Base-by-base conservation (phyloP, 1,140 invertebrate species). In the Drosophila punjabiensis region DNA sequence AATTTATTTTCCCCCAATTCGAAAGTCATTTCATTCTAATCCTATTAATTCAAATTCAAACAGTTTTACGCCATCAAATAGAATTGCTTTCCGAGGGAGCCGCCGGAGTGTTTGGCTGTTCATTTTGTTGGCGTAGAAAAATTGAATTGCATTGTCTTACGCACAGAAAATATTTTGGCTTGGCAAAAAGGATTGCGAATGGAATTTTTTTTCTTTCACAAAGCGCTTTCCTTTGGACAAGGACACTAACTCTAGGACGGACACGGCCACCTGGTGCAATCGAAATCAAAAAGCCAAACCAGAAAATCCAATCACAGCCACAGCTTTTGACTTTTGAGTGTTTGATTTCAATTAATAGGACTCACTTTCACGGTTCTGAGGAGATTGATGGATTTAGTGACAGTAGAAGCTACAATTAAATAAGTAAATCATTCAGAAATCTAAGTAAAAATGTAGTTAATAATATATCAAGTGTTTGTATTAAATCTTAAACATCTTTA, bases 11-110 rank as follows among this genome's bases (percentile, higher is more conserved):
- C 63, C 75, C 80, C 69, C 74, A 79, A 79, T 89, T 80, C 37
- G 68, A 88, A 76, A 75, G 77, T 76, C 66, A 78, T 84, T 88
- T 71, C 52, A 35, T 68, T 69, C 81, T 85, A 89, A 89, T 89
- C 85, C 85, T 79, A 82, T 89, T 89, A 90, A 89, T 89, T 89
- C 86, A 88, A 83, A 69, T 79, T 77, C 76, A 65, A 71, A 79
- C 67, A 55, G 68, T 74, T 75, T 74, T 75, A 75, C 71, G 28
- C 68, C 71, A 75, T 62, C 71, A 74, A 75, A 74, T 50, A n/a
- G 64, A 86, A 82, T 74, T 82, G 75, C 41, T 48, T 80, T 74
- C n/a, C 28, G 43, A 43, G 48, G 20, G 39, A 33, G 35, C 8
- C 13, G 35, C 8, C 5, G 6, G 13, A 41, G 33, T 56, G 45